These are phyloP conservation scores for Aleiodes sp. DNA, from an alignment of 1,140 invertebrate species.

Conservation along the genomic window DNA sequence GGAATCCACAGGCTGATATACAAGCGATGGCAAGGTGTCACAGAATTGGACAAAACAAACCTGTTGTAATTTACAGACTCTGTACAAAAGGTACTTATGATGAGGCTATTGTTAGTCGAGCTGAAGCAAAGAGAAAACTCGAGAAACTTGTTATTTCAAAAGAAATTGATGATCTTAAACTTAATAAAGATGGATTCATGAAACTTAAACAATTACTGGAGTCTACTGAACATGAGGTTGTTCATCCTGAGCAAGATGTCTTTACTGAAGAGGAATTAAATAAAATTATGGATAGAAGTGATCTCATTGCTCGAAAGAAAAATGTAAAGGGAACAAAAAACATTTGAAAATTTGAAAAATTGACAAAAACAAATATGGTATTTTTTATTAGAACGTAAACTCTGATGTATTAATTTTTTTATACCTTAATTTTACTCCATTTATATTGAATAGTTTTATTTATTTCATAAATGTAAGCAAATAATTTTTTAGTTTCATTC, in stretches of 20 bases:
- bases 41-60: conserved; percentile 79
- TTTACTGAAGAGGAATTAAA: conserved; percentile 69
- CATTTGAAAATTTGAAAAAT: no score
- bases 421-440: no score
- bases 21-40: conserved; percentile 85
- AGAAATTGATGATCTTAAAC: conserved; percentile 26
- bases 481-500: neutral
- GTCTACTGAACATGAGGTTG: conserved; percentile 37
- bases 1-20: conserved; percentile 80
- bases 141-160: conserved; percentile 79
- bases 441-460: no score
- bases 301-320: conserved; percentile 50
- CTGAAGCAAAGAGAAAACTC: conserved; percentile 73
- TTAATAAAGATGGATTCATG: conserved; percentile 33
- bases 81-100: conserved; percentile 76
- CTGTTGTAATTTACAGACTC: conserved; percentile 77
- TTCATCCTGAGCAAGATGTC: conserved; percentile 46
- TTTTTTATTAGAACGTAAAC: no score
- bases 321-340: neutral
- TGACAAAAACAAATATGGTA: no score
- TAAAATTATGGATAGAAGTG: conserved; percentile 69
- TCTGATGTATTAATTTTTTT: no score
- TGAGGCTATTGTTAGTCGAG: conserved; percentile 72
- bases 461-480: no score
- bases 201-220: conserved; percentile 42